Evolutionary conservation across 1,140 invertebrate species (phyloP).

Genomic region (Pachypsylla venusta): DNA sequence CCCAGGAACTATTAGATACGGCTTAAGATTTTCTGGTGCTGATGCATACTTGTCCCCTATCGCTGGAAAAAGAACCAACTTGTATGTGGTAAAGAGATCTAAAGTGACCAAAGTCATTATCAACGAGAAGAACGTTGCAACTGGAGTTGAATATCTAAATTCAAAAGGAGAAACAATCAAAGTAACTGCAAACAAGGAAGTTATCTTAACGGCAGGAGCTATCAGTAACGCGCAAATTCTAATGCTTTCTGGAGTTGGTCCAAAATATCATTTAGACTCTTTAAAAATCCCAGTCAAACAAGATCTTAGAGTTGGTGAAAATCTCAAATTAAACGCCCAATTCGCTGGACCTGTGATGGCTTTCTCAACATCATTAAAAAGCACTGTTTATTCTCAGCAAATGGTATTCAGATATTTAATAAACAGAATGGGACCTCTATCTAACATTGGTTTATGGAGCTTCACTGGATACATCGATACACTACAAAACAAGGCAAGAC

Average conservation of each 20-base stretch:
- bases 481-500: not conserved
- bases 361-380: conserved; percentile 25
- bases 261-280: conserved; percentile 48
- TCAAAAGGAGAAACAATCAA: conserved; percentile 31
- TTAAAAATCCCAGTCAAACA: conserved; percentile 50
- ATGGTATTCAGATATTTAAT: conserved; percentile 8
- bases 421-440: conserved; percentile 13
- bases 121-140: conserved; percentile 35
- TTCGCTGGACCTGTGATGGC: not conserved
- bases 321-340: conserved; percentile 39
- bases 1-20: not conserved
- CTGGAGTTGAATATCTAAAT: conserved; percentile 26
- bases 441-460: conserved; percentile 8
- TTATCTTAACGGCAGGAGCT: conserved; percentile 55
- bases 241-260: conserved; percentile 75
- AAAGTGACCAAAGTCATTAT: conserved; percentile 7
- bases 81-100: not conserved
- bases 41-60: conserved; percentile 1
- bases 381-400: not conserved
- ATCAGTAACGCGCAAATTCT: conserved; percentile 65
- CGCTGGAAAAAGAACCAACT: conserved; percentile 1
- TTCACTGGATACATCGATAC: conserved; percentile 10
- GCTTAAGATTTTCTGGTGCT: not conserved
- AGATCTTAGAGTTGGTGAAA: conserved; percentile 46
- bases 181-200: conserved; percentile 37